Evolutionary conservation across 2,113 vertebrate species (phyloP).

Genomic region (Verasper variegatus): DNA sequence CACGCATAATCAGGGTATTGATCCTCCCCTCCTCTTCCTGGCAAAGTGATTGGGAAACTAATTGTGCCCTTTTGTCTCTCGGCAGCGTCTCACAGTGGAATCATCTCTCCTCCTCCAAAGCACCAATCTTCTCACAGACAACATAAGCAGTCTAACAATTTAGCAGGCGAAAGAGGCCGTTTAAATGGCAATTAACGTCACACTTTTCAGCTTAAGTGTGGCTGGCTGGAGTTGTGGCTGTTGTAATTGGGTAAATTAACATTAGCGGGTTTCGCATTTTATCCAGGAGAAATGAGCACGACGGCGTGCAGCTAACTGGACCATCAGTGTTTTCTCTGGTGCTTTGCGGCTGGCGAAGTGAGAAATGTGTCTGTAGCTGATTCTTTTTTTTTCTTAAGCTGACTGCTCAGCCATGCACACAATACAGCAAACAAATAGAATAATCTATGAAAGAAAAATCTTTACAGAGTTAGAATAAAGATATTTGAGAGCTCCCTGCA

Average conservation of each 20-base stretch:
- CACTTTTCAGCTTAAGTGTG: constrained; percentile 57
- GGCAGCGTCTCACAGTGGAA: constrained; percentile 40
- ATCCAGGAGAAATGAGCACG: constrained; percentile 34
- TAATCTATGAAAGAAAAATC: neutral
- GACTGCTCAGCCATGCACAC: neutral
- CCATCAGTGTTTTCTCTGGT: constrained; percentile 10
- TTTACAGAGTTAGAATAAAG: neutral
- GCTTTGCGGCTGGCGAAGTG: constrained; percentile 14
- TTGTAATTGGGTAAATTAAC: constrained; percentile 63
- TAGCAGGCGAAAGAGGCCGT: constrained; percentile 49
- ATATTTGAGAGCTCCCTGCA: constrained; percentile 24
- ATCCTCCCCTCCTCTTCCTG: constrained; percentile 54
- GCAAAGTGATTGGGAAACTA: constrained; percentile 77
- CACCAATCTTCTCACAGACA: constrained; percentile 63
- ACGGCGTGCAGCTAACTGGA: constrained; percentile 17
- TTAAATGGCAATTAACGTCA: constrained; percentile 69
- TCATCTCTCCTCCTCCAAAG: constrained; percentile 53
- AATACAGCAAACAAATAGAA: neutral
- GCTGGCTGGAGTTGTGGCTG: constrained; percentile 32
- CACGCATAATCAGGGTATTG: constrained; percentile 76
- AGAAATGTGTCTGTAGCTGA: constrained; percentile 18
- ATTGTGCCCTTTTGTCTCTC: constrained; percentile 74
- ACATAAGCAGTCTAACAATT: constrained; percentile 57
- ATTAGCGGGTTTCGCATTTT: constrained; percentile 46
- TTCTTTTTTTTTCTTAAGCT: constrained; percentile 6